Evolutionary conservation across 2,113 vertebrate species (phyloP), one percentile per base, ranked within the genome.

Genomic region (Saccopteryx leptura): DNA sequence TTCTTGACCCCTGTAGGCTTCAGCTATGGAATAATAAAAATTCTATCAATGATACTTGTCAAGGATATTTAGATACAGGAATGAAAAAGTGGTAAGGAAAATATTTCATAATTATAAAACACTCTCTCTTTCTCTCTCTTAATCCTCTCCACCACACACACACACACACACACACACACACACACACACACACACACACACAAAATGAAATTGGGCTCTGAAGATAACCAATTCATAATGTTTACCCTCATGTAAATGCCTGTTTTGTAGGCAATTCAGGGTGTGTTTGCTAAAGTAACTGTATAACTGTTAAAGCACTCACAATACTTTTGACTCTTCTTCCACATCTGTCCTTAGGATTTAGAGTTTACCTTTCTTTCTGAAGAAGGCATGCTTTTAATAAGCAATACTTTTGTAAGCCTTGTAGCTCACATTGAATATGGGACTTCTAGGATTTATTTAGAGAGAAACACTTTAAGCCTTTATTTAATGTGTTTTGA

Each of bases 341-440:
- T 81, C 31, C 28, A 75, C 9, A 9, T 72, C 48, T 81, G 8
- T 71, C 61, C 48, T 74, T n/a, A 79, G n/a, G 33, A 66, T 68
- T 90, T 87, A 95, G 68, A 61, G n/a, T 74, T 93, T 52, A 63
- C 15, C 39, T 74, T 88, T 74, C 9, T 8, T 88, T 75, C 18
- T 63, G 31, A 48, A 83, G 24, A 93, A 89, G 31, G 63, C 4
- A 1, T 7, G 48, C 31, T 76, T 52, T 85, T 82, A 56, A 90
- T 46, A 86, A 83, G 46, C 21, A 83, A 18, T n/a, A 23, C 11
- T 86, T 74, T 86, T 21, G 71, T 69, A 75, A 87, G 24, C 15
- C 46, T 63, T 82, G 68, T 33, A 79, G 46, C 26, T 80, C 19
- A 90, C 13, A 81, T 24, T 66, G 65, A 78, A 93, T 71, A 69